These are phyloP conservation scores for Coracopsis vasa DNA, from an alignment of 2,113 vertebrate species.

Conservation along the genomic window DNA sequence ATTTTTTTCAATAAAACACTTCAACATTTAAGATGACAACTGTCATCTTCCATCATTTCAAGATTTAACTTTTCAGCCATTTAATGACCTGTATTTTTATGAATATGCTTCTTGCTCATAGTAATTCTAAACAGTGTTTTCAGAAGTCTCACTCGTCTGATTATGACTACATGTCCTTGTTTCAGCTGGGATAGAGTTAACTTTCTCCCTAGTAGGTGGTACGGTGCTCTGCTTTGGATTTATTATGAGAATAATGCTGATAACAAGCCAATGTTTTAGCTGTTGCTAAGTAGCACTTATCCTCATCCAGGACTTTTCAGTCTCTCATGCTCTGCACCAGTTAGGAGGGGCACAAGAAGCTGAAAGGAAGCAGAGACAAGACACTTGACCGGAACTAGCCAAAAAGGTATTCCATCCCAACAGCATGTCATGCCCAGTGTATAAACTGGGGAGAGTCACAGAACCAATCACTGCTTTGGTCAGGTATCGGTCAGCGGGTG, in stretches of 20 bases:
- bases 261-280: background rate
- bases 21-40: background rate
- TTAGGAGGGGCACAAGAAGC: background rate
- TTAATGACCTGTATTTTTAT: background rate
- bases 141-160: background rate
- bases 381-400: background rate
- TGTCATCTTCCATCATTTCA: background rate
- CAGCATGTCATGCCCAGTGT: background rate
- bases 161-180: background rate
- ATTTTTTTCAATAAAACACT: background rate
- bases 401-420: background rate
- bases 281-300: background rate
- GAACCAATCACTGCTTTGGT: background rate
- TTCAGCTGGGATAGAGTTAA: background rate
- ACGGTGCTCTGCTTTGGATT: background rate
- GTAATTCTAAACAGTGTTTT: background rate
- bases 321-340: background rate
- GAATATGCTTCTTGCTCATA: background rate
- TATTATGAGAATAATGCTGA: background rate
- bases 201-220: background rate
- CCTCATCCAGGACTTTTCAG: background rate
- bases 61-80: background rate
- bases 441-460: background rate
- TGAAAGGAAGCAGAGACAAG: background rate
- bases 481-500: background rate